Evolutionary conservation across 2,888 invertebrate species (phyloP), one percentile per base, ranked within the genome.

Genomic region (Dusona sp.): DNA sequence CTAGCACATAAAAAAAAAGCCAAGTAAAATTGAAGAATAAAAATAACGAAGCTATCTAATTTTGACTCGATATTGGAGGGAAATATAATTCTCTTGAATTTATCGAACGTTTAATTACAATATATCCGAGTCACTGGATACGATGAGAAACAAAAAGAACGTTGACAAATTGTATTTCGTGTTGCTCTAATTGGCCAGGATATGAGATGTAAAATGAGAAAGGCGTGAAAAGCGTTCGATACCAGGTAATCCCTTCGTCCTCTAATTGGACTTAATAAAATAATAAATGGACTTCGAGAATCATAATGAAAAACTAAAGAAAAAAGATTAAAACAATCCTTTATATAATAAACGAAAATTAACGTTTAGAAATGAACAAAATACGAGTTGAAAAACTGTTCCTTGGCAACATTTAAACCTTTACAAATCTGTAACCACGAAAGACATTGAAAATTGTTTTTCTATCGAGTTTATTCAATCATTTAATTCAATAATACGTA

Each of bases 81-180:
- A 61, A 29, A 16, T 29, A 61, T 61, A 13, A 61, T 61, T 61
- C 16, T 29, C 29, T 61, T 3, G 2, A 29, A 77, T 48, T 48
- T 51, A 65, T 65, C 65, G 64, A 64, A 51, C 7, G 33, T 22
- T 77, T 48, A 48, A 36, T 65, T 77, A 51, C 2, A 0, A 25
- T 11, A 38, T 3, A 70, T 74, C 38, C 22, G 57, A 54, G n/a
- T 38, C 19, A 51, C 51, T 72, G 61, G 25, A 7, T 29, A 45
- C 33, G 19, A 2, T 36, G 22, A 75, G 45, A 45, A 64, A n/a
- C 79, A 8, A 25, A 61, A 33, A 48, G 22, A 73, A 19, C 72
- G 57, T 72, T 54, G 45, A 51, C 81, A 73, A 85, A 80, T 81
- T 57, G 67, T 78, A 78, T 77, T 80, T 81, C 77, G 45, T 61